Percentiles rank a stretch among this genome's conserved stretches.
Evolutionary conservation across 1,140 invertebrate genomes (phyloP).

Genomic region (Hydropsyche tenuis): DNA sequence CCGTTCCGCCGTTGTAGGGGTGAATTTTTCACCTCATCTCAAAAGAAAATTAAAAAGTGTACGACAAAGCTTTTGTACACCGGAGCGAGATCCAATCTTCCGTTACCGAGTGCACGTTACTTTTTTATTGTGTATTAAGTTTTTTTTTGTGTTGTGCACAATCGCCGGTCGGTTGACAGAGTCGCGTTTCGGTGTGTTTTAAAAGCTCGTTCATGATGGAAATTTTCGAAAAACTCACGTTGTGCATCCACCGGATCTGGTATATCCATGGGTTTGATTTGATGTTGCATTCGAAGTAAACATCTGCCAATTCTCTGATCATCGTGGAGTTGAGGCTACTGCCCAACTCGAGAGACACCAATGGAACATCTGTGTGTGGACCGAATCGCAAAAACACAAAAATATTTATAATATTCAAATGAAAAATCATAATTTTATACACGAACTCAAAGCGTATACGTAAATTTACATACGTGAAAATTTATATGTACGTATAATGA

Average conservation of each 20-base stretch:
- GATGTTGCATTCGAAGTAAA: slow-evolving; percentile 81
- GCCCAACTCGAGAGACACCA: slow-evolving; percentile 71
- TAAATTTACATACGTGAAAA: not conserved
- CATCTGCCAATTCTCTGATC: slow-evolving; percentile 75
- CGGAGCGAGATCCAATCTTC: not conserved
- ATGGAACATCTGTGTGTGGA: slow-evolving; percentile 71
- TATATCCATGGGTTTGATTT: slow-evolving; percentile 77
- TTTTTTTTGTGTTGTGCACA: not conserved
- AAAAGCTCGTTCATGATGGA: too few relatives aligned
- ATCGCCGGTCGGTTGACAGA: too few relatives aligned
- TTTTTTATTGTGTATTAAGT: not conserved
- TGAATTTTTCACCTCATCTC: not conserved
- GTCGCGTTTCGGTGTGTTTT: too few relatives aligned
- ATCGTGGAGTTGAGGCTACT: slow-evolving; percentile 71
- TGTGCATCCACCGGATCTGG: slow-evolving; percentile 73
- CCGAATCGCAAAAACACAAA: slow-evolving; percentile 52
- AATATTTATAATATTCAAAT: not conserved
- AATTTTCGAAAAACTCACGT: slow-evolving; percentile 65
- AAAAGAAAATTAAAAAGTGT: not conserved
- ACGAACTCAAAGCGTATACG: not conserved
- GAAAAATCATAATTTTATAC: not conserved
- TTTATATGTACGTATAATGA: not conserved
- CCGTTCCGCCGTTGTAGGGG: not conserved
- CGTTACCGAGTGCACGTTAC: not conserved
- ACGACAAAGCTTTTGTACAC: not conserved